Conservation (phyloP, 2,113 vertebrate species). For the Tragelaphus buxtoni region DNA sequence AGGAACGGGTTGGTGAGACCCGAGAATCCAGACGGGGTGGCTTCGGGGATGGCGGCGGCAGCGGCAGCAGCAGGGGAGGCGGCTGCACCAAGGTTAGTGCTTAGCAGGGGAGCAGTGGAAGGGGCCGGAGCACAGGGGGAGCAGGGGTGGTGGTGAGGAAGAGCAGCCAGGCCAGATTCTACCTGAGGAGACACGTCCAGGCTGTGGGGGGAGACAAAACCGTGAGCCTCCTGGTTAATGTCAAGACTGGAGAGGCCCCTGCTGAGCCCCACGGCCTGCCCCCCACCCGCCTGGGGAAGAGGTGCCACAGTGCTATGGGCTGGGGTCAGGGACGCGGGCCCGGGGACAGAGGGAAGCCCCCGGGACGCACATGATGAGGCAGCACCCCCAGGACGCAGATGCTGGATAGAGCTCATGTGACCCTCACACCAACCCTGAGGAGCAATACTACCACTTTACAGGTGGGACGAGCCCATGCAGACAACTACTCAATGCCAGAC, state of each 20-base stretch:
- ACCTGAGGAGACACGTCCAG: constrained; percentile 92
- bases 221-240: constrained; percentile 89
- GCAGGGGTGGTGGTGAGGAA: constrained; percentile 71
- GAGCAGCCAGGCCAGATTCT: constrained; percentile 87
- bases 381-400: background rate
- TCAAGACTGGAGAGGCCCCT: constrained; percentile 36
- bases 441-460: background rate
- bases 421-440: background rate
- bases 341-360: background rate
- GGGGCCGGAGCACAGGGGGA: constrained; percentile 79
- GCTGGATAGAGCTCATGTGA: background rate
- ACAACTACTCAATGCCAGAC: background rate
- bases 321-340: background rate
- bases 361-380: background rate
- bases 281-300: background rate
- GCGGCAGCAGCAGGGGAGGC: constrained; percentile 73
- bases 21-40: constrained; percentile 74
- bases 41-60: constrained; percentile 75
- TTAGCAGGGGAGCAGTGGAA: constrained; percentile 74
- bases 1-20: constrained; percentile 91
- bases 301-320: background rate
- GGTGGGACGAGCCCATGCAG: background rate
- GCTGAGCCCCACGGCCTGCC: background rate
- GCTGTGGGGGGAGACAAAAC: constrained; percentile 95
- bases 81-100: constrained; percentile 78